Base-by-base conservation (phyloP, 1,140 invertebrate species). In the Daktulosphaira vitifoliae region DNA sequence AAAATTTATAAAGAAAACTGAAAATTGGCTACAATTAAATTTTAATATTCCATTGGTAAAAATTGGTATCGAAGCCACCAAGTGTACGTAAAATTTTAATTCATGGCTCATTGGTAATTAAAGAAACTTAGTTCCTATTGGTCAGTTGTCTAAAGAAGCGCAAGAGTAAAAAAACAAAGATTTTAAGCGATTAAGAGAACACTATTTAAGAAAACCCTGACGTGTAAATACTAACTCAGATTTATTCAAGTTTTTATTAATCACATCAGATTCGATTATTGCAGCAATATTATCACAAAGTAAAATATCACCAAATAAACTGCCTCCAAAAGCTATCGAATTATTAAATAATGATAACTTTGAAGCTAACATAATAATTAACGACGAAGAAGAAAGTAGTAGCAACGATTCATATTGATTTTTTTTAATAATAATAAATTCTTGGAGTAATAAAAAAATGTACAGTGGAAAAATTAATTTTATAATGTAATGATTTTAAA, bases 91-190 rank as follows among this genome's bases (percentile, higher is more conserved):
- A 44, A 26, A 15, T 49, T 16, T 22, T 46, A 18, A 46, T 44
- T 0, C 59, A 64, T 7, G 59, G 26, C 22, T 33, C 42, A 29
- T 5, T 46, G 0, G 44, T 20, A 0, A 64, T 64, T 8, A 48
- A 54, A 54, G 33, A 25, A 1, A 22, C 38, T 15, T 49, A 23
- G n/a, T 68, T 1, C 65, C 65, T 26, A 69, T 70, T 54, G 66
- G 69, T 16, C 37, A 65, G 23, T 20, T 69, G 22, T 68, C 67
- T 5, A 67, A 69, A 65, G 70, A 71, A 50, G 62, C 70, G 9
- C 68, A 68, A 66, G 65, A 70, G 49, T 50, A 33, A n/a, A n/a
- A n/a, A n/a, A n/a, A n/a, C n/a, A n/a, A n/a, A n/a, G n/a, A n/a
- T n/a, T n/a, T n/a, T n/a, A n/a, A n/a, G n/a, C n/a, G n/a, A n/a